Percentiles rank a stretch among this genome's conserved stretches.
These are phyloP conservation scores for Tonatia bakeri DNA, from an alignment of 2,113 vertebrate species.

Conservation along the genomic window DNA sequence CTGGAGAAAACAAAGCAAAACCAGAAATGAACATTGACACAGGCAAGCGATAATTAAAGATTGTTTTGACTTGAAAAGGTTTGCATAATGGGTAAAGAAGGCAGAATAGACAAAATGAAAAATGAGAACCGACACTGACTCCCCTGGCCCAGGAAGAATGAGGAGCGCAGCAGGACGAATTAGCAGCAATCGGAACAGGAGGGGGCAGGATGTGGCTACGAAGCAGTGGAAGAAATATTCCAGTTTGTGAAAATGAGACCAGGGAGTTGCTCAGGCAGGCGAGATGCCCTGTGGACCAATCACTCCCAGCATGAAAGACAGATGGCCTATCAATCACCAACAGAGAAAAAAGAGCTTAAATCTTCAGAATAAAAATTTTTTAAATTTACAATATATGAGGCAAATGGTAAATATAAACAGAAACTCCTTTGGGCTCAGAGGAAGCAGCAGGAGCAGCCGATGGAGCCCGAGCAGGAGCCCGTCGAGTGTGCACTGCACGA, in stretches of 20 bases:
- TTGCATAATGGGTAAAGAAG: not conserved
- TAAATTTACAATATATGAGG: not conserved
- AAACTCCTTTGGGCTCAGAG: not conserved
- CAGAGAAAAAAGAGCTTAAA: not conserved
- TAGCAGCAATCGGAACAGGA: not conserved
- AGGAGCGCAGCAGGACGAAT: fast-evolving
- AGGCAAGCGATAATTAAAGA: not conserved
- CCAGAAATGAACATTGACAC: not conserved
- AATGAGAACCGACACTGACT: not conserved
- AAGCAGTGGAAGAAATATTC: not conserved
- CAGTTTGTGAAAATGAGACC: not conserved
- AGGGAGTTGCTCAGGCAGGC: not conserved
- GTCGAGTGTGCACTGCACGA: fast-evolving
- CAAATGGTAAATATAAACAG: not conserved
- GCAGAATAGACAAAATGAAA: not conserved
- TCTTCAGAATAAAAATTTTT: not conserved
- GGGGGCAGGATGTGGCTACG: not conserved
- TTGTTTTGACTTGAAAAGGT: not conserved
- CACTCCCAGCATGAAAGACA: not conserved
- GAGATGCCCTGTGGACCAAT: not conserved
- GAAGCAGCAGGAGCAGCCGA: not conserved
- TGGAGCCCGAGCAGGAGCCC: too few species aligned
- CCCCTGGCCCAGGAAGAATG: not conserved
- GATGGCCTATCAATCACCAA: not conserved
- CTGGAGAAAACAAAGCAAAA: not conserved